Base-by-base conservation (phyloP, 2,113 vertebrate genomes). In the Corydoras maculifer region DNA sequence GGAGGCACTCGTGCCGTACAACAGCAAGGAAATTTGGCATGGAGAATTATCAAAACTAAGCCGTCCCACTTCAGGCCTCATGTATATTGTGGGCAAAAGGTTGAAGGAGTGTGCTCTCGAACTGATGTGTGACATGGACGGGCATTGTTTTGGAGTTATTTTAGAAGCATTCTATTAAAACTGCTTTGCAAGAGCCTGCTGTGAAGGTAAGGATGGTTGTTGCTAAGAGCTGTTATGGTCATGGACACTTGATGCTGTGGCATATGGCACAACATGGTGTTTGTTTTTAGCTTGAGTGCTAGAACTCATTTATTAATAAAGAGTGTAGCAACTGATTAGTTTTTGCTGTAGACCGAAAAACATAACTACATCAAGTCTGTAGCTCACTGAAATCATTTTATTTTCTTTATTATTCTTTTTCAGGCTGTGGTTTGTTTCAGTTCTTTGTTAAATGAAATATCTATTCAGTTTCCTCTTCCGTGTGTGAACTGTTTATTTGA, bases 181-280 rank as follows among this genome's bases (percentile, higher is more conserved):
- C 67, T 30, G 51, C 9, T 50, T 78, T 78, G 74, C 73, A 35
- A 53, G 79, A 73, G 57, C 10, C 55, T 35, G 73, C 70, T 66
- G 50, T 71, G 43, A 77, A 81, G 66, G 65, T 81, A 80, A 83
- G 76, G 29, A 65, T 72, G 68, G 75, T 66, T 48, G 61, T 18
- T 25, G 51, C 66, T 49, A 64, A 12, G 51, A 8, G 29, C 31
- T 10, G 58, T 32, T 72, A 55, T 30, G 61, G 54, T 31, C 35
- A 48, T 69, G 29, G 55, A 62, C 81, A 90, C 85, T 79, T 87
- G 87, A 90, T 87, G 87, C 88, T 84, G 67, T 58, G 74, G 81
- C 85, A 89, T 87, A 88, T 88, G 87, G 86, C 77, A 54, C 72
- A 8, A 54, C 13, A 30, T 58, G 62, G 70, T 35, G 72, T 70